Evolutionary conservation across 2,888 invertebrate genomes (phyloP), one percentile per base, ranked within the genome.

Genomic region (Cephus nigrinus): DNA sequence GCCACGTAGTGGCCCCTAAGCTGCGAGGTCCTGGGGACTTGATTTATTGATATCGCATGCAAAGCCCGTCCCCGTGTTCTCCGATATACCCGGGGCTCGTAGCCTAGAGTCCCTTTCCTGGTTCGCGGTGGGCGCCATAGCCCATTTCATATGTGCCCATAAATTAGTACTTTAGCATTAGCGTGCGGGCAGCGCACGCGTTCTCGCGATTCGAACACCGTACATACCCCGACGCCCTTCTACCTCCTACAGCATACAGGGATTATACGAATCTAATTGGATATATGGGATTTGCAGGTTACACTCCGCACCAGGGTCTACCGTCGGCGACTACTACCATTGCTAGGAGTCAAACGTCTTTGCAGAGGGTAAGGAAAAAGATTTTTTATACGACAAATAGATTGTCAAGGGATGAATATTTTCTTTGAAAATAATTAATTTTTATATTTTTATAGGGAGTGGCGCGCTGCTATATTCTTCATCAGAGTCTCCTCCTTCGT

Each of bases 21-120:
- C 91, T 89, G 88, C 87, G 84, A 81, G 85, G 89, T 86, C 88
- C 87, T 86, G 86, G 90, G 85, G 86, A 90, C 91, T 91, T 91
- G 91, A 91, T 91, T 91, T 91, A 91, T 91, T 91, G 91, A 91
- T 91, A 91, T 91, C 91, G 91, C 91, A 91, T 91, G 91, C 91
- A 91, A 91, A 91, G 91, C 91, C 91, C 89, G 89, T 88, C 88
- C 80, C 88, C 80, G 81, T 76, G 80, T 78, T 83, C 82, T 78
- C 82, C 82, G 78, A 83, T 83, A 82, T 83, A 82, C 78, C 81
- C 78, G 69, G 80, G 55, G 55, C 75, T 77, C 78, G 79, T 82
- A 79, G 85, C 82, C 86, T 86, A 86, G 81, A 80, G 83, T 88
- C 85, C 87, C 86, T 87, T 87, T 86, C 86, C 83, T 83, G 84